Evolutionary conservation across 2,113 vertebrate genomes (phyloP), one percentile per base, ranked within the genome.

Genomic region (Chaetodon trifascialis): DNA sequence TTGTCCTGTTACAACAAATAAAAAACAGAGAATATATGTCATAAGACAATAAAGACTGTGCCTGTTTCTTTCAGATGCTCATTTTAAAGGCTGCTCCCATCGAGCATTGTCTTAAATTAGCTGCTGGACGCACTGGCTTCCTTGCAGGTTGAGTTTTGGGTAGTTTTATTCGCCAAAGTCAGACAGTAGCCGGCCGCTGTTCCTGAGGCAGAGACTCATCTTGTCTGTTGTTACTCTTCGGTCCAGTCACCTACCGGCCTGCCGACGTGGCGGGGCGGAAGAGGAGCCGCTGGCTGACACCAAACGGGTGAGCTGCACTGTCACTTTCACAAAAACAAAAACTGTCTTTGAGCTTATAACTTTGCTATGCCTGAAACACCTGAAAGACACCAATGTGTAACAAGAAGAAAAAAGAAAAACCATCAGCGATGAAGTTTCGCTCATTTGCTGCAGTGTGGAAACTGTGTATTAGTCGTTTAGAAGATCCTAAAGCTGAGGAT

Each of bases 251-350:
- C 4, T 4, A 15, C 74, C 63, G 79, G 84, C 81, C 89, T 96
- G 95, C 93, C 93, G 95, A 96, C 95, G 95, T 96, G 95, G 95
- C 95, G 94, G 92, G 90, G 93, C 93, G 94, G 94, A 94, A 94
- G 88, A 83, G 76, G 81, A 86, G 80, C 80, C 66, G 80, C 82
- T 72, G 84, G 65, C 88, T 89, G 91, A 82, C 89, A 91, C 86
- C 40, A 6, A 77, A 63, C 86, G 86, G 95, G 94, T 95, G 93
- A 95, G 94, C 89, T 91, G 76, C 68, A 60, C 85, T 70, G 69
- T 86, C 84, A 91, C 82, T 83, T 90, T 86, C 63, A 73, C 23
- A 30, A 70, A 90, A 74, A 86, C 66, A 89, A 67, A 30, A 62
- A 69, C 72, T 65, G 54, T 66, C 47, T 82, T 80, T 56, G 10